Percentiles rank a stretch among this genome's conserved stretches.
Evolutionary conservation across 2,797 vertebrate species (phyloP).

Genomic region (Sebastes jordani): DNA sequence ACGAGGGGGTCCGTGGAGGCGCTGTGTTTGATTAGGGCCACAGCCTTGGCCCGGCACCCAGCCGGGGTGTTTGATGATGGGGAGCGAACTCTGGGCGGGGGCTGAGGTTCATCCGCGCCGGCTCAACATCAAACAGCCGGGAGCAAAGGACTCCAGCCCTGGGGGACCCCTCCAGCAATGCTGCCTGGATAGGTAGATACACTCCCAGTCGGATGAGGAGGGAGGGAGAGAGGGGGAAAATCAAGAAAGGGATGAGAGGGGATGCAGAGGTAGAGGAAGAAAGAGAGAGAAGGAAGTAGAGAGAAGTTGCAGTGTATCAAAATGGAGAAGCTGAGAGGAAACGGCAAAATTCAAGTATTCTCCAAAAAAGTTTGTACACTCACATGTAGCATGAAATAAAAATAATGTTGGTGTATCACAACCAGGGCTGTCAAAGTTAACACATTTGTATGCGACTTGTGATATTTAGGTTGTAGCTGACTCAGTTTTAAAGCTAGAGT

Average conservation of each 20-base stretch:
- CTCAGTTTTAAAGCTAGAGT: too few species aligned
- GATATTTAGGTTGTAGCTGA: too few species aligned
- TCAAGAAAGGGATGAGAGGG: neutral
- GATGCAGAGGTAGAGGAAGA: neutral
- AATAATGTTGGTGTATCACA: neutral
- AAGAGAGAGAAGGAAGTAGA: neutral
- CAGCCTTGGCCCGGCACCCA: slow-evolving; percentile 74
- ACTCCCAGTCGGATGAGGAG: slow-evolving; percentile 46
- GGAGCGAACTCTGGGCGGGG: slow-evolving; percentile 65
- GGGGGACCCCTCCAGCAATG: slow-evolving; percentile 66
- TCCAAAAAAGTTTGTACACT: neutral
- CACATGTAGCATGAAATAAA: neutral
- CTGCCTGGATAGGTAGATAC: slow-evolving; percentile 67
- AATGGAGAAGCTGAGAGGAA: neutral
- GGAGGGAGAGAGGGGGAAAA: neutral
- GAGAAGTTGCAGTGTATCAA: neutral
- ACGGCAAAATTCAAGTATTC: neutral
- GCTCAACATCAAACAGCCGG: slow-evolving; percentile 79
- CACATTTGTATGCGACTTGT: too few species aligned
- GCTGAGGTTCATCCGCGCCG: slow-evolving; percentile 63
- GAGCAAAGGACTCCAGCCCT: slow-evolving; percentile 78
- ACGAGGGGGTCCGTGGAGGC: slow-evolving; percentile 55
- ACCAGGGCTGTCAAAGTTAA: neutral
- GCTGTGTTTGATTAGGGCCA: slow-evolving; percentile 76
- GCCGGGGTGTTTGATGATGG: slow-evolving; percentile 72